Base-by-base conservation (phyloP, 1,140 invertebrate species). In the Procambarus clarkii region DNA sequence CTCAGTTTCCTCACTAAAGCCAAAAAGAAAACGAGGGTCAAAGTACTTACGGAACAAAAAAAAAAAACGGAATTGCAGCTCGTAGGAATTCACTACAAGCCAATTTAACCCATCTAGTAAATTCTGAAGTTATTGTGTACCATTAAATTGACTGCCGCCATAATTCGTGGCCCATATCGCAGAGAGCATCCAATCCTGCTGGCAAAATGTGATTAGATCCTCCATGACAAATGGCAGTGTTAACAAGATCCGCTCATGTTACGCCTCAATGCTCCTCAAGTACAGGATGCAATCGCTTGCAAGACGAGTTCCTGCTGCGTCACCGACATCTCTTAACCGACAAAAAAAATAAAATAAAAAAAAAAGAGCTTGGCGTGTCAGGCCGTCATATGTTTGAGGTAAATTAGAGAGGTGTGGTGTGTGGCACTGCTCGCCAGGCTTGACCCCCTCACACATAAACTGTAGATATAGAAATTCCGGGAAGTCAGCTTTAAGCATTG, bases 161-260 rank as follows among this genome's bases (percentile, higher is more conserved):
- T 74, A 24, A 74, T 5, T 74, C 69, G n/a, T 74, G 0, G 21
- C 21, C 69, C 69, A 34, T 74, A 64, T 64, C 18, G 60, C n/a
- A 74, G 69, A 34, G 4, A 34, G 24, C 69, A 74, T 21, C 69
- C 69, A 74, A 34, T 8, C 69, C 18, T 21, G 69, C 34, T 21
- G 24, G 69, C n/a, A n/a, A 24, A 74, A 74, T 74, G 69, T 34
- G 69, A 74, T 74, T 74, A 74, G n/a, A 74, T 74, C 34, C 34
- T 69, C 21, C 15, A 74, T 74, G 69, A 74, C 69, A 74, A 74
- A 34, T 74, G 69, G 18, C 69, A n/a, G 34, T 34, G 69, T 24
- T 74, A 74, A 34, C 21, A 74, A 24, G 69, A 64, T 64, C 60
- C 13, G 60, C 60, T 64, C 18, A 15, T 11, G 60, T 64, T 64